Conservation (phyloP, 2,888 invertebrate genomes). For the Drosophila histrio region DNA sequence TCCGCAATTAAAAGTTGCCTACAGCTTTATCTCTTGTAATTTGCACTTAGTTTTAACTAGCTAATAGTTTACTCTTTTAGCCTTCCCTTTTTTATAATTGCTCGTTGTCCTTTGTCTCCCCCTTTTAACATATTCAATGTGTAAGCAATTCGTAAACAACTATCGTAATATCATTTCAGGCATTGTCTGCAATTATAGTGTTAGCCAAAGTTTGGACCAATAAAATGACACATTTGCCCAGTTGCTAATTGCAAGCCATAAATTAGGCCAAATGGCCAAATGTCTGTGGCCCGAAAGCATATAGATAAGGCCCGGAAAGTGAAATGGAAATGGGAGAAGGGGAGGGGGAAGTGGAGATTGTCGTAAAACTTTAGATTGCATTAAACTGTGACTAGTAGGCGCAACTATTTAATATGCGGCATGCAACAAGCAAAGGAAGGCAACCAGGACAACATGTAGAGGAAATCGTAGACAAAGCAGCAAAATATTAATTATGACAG, state of each 20-base stretch:
- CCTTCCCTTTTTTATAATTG: background rate
- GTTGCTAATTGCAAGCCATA: conserved; percentile 73
- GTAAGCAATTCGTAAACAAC: conserved; percentile 34
- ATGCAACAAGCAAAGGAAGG: conserved; percentile 41
- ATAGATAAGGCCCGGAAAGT: conserved; percentile 27
- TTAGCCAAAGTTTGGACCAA: conserved; percentile 42
- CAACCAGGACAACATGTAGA: conserved; percentile 43
- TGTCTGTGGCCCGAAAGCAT: conserved; percentile 23
- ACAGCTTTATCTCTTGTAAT: background rate
- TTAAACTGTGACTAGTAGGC: conserved; percentile 55
- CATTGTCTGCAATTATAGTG: conserved; percentile 42
- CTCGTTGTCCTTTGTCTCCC: background rate
- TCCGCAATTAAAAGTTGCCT: no score
- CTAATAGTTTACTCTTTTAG: background rate
- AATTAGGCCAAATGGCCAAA: conserved; percentile 51
- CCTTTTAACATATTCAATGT: conserved; percentile 6
- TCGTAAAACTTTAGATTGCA: conserved; percentile 69
- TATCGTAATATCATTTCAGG: conserved; percentile 31
- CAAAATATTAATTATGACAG: conserved; percentile 78
- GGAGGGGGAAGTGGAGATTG: background rate
- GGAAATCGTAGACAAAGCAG: conserved; percentile 66
- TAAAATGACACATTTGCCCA: conserved; percentile 71
- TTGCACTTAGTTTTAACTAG: background rate
- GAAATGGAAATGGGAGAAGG: background rate
- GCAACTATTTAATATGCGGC: conserved; percentile 69